A percentile compares a stretch with the other conserved stretches of the same genome.
Conservation (phyloP, 2,113 vertebrate species). For the Actinemys pallida region DNA sequence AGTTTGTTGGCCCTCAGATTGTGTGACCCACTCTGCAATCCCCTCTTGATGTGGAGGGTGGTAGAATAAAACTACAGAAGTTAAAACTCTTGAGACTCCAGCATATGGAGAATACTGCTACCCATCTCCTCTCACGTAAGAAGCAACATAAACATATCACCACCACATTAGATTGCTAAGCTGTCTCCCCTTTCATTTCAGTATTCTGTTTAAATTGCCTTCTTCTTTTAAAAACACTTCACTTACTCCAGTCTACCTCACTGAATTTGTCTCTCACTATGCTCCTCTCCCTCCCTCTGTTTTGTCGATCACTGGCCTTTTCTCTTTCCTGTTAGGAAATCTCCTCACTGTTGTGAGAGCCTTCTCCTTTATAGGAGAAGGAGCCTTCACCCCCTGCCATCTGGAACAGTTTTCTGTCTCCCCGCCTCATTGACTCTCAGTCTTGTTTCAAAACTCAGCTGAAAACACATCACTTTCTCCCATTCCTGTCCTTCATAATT, state of each 20-base stretch:
- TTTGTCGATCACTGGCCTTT: neutral
- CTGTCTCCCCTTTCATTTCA: neutral
- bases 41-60: neutral
- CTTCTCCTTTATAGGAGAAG: neutral
- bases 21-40: neutral
- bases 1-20: neutral
- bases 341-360: neutral
- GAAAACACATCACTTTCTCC: neutral
- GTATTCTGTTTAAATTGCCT: neutral
- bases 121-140: neutral
- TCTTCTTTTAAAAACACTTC: neutral
- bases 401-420: neutral
- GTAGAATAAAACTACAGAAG: neutral
- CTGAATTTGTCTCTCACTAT: neutral
- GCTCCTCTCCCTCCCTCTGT: neutral
- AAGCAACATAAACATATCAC: neutral
- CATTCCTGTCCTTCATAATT: accelerated
- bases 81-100: neutral
- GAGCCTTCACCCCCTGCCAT: neutral
- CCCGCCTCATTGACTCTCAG: neutral
- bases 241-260: neutral
- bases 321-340: neutral
- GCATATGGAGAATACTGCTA: neutral
- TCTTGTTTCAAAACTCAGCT: neutral
- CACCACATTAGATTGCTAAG: neutral